A percentile compares a stretch with the other conserved stretches of the same genome.
These are phyloP conservation scores for Oligia latruncula DNA, from an alignment of 2,888 invertebrate species.

Conservation along the genomic window DNA sequence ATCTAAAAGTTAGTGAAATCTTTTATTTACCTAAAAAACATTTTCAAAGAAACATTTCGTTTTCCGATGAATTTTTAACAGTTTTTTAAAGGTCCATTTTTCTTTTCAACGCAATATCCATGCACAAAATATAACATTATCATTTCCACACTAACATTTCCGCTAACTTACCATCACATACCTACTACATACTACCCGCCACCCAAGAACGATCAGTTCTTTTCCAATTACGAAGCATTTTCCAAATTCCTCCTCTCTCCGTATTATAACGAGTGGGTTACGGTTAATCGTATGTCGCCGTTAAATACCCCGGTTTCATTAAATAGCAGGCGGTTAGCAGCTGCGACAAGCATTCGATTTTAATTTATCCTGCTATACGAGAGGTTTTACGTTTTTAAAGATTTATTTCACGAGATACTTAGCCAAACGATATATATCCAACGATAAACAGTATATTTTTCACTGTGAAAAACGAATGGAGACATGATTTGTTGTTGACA, in stretches of 20 bases:
- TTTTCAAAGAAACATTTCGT: background rate
- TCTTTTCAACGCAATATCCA: background rate
- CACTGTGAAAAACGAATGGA: background rate
- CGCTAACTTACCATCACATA: background rate
- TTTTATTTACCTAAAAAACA: background rate
- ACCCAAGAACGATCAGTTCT: conserved; percentile 12
- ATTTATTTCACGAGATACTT: background rate
- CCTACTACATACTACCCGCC: background rate
- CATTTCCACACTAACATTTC: background rate
- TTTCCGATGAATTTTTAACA: background rate
- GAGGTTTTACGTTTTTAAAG: background rate
- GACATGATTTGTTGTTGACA: background rate
- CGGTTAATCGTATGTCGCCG: conserved; percentile 33
- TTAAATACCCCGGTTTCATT: conserved; percentile 59
- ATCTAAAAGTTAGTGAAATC: background rate
- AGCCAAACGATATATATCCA: background rate
- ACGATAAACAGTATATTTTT: background rate
- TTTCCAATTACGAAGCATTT: conserved; percentile 51
- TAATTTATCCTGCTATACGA: conserved; percentile 12
- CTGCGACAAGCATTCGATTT: conserved; percentile 25
- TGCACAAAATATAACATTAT: background rate
- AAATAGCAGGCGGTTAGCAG: conserved; percentile 36
- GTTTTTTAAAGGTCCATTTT: too few species aligned
- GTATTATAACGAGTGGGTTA: conserved; percentile 48
- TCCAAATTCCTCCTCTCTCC: conserved; percentile 44